phyloP scores from a whole-genome alignment of 2,797 vertebrate genomes.

The Bothrops alternatus region DNA sequence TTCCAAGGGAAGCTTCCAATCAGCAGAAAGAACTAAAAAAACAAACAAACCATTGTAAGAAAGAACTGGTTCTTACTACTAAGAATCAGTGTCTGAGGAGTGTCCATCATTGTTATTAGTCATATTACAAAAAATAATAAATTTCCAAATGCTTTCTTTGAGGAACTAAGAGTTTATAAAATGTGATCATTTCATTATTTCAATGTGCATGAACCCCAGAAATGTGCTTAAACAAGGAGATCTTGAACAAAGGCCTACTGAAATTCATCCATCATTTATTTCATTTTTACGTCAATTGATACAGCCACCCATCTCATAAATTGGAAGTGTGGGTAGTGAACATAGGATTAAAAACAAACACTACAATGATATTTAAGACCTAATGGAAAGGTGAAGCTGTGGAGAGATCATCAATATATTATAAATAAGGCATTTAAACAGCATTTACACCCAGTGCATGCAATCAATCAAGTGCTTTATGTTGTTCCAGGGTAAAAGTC shows the following conservation, averaged over 20 bases:
- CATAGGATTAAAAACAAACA: background rate
- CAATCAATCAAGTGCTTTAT: background rate
- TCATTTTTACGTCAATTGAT: background rate
- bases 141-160: background rate
- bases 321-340: background rate
- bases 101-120: background rate
- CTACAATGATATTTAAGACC: background rate
- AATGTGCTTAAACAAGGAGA: background rate
- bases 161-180: background rate
- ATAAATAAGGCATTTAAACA: background rate
- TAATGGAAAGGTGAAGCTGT: background rate
- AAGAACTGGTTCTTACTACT: background rate
- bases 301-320: background rate
- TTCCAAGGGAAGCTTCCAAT: background rate
- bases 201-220: background rate
- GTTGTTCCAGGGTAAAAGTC: background rate
- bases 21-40: background rate
- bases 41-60: background rate
- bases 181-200: background rate
- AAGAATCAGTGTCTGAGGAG: background rate
- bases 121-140: background rate
- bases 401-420: background rate
- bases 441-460: background rate
- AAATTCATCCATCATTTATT: background rate
- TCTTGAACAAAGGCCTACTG: background rate